Percentiles rank a stretch among this genome's conserved stretches.
Evolutionary conservation across 2,888 invertebrate genomes (phyloP).

Genomic region (Synergus gifuensis): DNA sequence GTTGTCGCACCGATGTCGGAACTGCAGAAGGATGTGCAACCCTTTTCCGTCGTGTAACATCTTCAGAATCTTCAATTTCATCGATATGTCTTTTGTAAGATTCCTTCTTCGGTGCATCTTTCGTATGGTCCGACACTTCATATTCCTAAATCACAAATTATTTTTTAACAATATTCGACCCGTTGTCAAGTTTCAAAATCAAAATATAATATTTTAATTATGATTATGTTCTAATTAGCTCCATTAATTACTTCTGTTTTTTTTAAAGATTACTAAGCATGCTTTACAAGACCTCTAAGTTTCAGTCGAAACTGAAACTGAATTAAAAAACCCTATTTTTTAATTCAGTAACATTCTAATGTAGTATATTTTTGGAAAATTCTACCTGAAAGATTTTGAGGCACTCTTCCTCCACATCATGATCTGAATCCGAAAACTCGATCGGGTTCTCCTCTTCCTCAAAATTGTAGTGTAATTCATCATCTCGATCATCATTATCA

Average conservation of each 20-base stretch:
- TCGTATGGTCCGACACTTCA: constrained; percentile 70
- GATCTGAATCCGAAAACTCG: constrained; percentile 81
- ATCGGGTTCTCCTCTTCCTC: constrained; percentile 72
- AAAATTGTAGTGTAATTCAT: constrained; percentile 53
- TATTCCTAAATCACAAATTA: constrained; percentile 67
- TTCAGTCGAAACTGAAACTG: too few relatives aligned
- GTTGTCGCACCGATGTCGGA: constrained; percentile 59
- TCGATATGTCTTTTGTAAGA: constrained; percentile 40
- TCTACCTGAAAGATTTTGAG: constrained; percentile 90
- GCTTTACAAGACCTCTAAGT: too few relatives aligned
- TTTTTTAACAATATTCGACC: not conserved
- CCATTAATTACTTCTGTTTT: too few relatives aligned
- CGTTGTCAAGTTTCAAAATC: not conserved
- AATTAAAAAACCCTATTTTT: not conserved
- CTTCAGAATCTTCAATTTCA: constrained; percentile 65
- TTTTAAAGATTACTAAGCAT: too few relatives aligned
- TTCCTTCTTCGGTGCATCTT: constrained; percentile 58
- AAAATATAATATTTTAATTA: not conserved
- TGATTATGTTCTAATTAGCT: too few relatives aligned
- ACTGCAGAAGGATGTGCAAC: constrained; percentile 83
- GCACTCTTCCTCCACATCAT: constrained; percentile 89
- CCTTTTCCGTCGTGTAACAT: constrained; percentile 81
- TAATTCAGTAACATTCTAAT: not conserved
- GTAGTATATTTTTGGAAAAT: not conserved
- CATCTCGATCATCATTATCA: constrained; percentile 60